These are phyloP conservation scores for Scomber scombrus DNA, from an alignment of 2,113 vertebrate species.

Conservation along the genomic window DNA sequence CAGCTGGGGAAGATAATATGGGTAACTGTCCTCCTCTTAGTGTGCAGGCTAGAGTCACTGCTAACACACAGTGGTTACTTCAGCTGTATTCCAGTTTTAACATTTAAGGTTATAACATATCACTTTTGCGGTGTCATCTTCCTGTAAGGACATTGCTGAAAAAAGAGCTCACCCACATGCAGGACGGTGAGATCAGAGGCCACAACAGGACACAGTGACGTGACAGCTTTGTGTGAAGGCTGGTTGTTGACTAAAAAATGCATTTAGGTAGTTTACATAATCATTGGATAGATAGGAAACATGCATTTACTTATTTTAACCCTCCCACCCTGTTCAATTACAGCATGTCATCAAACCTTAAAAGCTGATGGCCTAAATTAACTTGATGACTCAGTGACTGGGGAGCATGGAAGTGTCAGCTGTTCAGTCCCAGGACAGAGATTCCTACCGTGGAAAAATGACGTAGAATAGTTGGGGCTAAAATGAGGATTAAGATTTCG, in stretches of 20 bases:
- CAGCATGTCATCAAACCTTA: conserved; percentile 10
- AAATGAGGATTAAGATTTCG: not conserved
- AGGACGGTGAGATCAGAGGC: conserved; percentile 35
- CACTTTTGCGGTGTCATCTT: not conserved
- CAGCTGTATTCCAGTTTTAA: too few species aligned
- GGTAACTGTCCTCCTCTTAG: not conserved
- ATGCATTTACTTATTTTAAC: conserved; percentile 65
- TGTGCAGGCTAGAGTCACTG: not conserved
- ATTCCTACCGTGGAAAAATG: not conserved
- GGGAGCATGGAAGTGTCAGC: conserved; percentile 15
- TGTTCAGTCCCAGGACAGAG: not conserved
- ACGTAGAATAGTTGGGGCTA: not conserved
- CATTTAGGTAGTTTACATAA: conserved; percentile 15
- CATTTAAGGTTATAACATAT: not conserved
- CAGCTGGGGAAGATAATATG: not conserved
- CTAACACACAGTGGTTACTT: not conserved
- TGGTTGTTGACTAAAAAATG: conserved; percentile 1
- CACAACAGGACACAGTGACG: conserved; percentile 11
- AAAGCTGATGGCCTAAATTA: conserved; percentile 18
- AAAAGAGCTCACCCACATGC: not conserved
- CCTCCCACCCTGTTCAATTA: conserved; percentile 43
- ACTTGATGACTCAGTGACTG: conserved; percentile 8
- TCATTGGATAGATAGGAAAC: conserved; percentile 25
- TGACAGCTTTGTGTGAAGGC: conserved; percentile 41
- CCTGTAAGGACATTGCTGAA: not conserved